Percentiles rank a stretch among this genome's conserved stretches.
Evolutionary conservation across 2,888 invertebrate species (phyloP).

Genomic region (Luperina testacea): DNA sequence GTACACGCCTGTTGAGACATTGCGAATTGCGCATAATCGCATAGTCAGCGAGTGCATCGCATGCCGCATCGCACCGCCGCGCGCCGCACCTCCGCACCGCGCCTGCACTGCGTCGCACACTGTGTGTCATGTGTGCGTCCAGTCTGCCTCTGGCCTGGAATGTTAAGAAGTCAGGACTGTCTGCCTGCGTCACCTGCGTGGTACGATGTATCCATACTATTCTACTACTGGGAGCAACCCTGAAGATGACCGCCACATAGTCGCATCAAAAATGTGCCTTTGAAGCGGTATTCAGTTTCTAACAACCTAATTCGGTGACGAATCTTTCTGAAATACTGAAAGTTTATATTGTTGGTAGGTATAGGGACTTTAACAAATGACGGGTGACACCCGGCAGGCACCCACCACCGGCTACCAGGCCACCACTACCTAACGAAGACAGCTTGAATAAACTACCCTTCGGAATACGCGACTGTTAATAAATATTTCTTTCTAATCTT

Average conservation of each 20-base stretch:
- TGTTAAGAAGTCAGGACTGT: no score
- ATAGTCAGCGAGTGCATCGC: slow-evolving; percentile 2
- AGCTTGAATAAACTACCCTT: background rate
- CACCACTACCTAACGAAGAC: background rate
- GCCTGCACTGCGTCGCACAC: background rate
- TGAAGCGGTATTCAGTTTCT: background rate
- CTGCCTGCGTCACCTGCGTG: background rate
- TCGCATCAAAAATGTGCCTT: background rate
- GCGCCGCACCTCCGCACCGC: background rate
- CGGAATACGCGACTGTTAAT: background rate
- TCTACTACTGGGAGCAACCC: background rate
- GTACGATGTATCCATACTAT: background rate
- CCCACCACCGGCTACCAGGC: background rate
- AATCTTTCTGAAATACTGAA: background rate
- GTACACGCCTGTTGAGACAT: background rate
- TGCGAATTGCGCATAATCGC: background rate
- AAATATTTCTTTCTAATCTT: slow-evolving; percentile 15
- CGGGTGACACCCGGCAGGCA: no score
- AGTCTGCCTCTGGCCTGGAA: background rate
- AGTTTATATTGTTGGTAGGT: background rate
- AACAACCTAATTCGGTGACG: background rate
- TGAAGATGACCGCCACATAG: background rate
- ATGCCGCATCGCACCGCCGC: background rate
- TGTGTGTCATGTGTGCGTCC: background rate
- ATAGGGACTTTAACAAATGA: background rate